Conservation (phyloP, 2,113 vertebrate genomes). For the Morone saxatilis region DNA sequence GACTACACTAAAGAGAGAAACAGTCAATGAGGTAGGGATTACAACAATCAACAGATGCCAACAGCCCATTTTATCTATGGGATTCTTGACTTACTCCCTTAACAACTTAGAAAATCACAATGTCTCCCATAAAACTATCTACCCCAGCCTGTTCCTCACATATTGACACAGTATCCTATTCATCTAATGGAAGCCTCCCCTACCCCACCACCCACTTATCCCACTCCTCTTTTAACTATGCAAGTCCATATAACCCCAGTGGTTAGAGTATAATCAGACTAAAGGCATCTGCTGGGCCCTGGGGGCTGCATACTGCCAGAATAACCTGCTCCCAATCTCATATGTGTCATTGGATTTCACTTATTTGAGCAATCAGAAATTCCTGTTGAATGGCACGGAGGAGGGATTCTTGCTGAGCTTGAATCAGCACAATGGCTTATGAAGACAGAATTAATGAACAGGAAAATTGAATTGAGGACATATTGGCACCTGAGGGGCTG, state of each 20-base stretch:
- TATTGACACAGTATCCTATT: background rate
- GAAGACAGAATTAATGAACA: constrained; percentile 69
- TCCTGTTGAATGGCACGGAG: background rate
- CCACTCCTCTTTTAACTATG: background rate
- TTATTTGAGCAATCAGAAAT: constrained; percentile 27
- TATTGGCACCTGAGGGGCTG: constrained; percentile 32
- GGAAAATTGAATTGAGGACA: constrained; percentile 73
- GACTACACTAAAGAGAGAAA: background rate
- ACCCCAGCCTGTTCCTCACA: background rate
- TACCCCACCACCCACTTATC: background rate
- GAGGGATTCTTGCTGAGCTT: constrained; percentile 66
- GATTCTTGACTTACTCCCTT: background rate
- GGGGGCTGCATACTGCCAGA: constrained; percentile 6
- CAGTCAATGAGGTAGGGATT: background rate
- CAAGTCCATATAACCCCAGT: constrained; percentile 2
- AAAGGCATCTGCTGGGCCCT: constrained; percentile 10
- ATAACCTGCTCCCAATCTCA: constrained; percentile 18
- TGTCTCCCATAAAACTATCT: constrained; percentile 18
- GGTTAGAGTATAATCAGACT: constrained; percentile 18
- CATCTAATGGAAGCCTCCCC: background rate
- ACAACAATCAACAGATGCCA: constrained; percentile 17
- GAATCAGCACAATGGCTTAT: constrained; percentile 51
- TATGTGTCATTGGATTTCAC: constrained; percentile 50
- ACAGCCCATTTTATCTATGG: background rate
- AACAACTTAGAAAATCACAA: background rate